Evolutionary conservation across 2,888 invertebrate genomes (phyloP).

Genomic region (Anodontia alba): DNA sequence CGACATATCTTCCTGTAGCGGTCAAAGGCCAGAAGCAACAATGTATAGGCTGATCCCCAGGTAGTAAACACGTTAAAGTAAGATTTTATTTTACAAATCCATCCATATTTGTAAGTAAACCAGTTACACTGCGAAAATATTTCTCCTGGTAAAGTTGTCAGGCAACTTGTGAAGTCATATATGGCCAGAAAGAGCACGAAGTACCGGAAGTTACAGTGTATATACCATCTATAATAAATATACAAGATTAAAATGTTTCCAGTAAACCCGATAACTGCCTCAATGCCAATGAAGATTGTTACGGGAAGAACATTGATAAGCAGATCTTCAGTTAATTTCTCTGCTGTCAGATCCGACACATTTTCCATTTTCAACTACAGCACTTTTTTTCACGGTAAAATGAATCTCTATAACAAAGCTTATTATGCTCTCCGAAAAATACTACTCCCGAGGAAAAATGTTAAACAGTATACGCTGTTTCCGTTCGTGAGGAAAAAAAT

Average conservation of each 20-base stretch:
- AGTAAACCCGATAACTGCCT: constrained; percentile 35
- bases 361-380: too few relatives aligned
- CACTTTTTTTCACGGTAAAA: too few relatives aligned
- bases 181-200: constrained; percentile 45
- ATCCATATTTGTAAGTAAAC: constrained; percentile 41
- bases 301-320: constrained; percentile 32
- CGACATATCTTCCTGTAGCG: constrained; percentile 50
- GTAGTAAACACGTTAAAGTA: constrained; percentile 45
- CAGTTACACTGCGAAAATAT: constrained; percentile 51
- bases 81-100: constrained; percentile 54
- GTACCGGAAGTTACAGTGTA: constrained; percentile 40
- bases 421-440: too few relatives aligned
- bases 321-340: neutral
- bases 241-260: constrained; percentile 44
- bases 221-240: constrained; percentile 25
- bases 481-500: too few relatives aligned
- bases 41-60: constrained; percentile 44
- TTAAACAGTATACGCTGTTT: too few relatives aligned
- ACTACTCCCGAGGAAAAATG: too few relatives aligned
- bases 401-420: too few relatives aligned
- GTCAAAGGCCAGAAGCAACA: constrained; percentile 48
- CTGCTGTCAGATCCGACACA: neutral
- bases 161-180: constrained; percentile 50
- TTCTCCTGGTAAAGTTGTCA: constrained; percentile 52
- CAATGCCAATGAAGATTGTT: constrained; percentile 44